Conservation (phyloP, 2,888 invertebrate species). For the Iphiclides podalirius region DNA sequence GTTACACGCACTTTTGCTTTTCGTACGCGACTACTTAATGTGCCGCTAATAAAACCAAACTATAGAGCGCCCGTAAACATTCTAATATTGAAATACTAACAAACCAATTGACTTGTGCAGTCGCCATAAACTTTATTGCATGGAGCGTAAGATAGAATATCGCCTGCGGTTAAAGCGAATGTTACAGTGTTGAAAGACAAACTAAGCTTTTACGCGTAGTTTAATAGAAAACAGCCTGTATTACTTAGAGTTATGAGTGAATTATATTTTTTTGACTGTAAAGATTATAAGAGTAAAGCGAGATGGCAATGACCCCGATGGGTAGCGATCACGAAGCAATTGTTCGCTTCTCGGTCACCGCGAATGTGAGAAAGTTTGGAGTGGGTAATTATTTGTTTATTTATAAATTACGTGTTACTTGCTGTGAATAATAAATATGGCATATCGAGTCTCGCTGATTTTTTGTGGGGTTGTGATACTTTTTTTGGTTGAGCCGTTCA, state of each 20-base stretch:
- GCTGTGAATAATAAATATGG: too few species aligned
- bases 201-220: neutral
- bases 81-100: slow-evolving; percentile 4
- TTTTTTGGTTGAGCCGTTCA: too few species aligned
- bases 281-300: neutral
- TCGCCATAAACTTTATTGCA: neutral
- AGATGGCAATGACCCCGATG: slow-evolving; percentile 31
- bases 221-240: slow-evolving; percentile 10
- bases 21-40: neutral
- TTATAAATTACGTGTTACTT: too few species aligned
- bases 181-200: slow-evolving; percentile 8
- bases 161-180: slow-evolving; percentile 11
- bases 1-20: neutral
- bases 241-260: neutral
- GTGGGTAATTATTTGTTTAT: slow-evolving; percentile 1
- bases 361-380: slow-evolving; percentile 19
- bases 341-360: slow-evolving; percentile 21
- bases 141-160: slow-evolving; percentile 10
- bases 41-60: slow-evolving; percentile 8
- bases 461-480: too few species aligned
- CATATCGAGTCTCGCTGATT: too few species aligned
- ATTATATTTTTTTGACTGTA: neutral
- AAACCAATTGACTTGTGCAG: neutral
- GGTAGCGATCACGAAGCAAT: slow-evolving; percentile 27
- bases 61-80: slow-evolving; percentile 16